phyloP scores from a whole-genome alignment of 35 echinoderm and acorn worm species.

The Strongylocentrotus purpuratus region DNA sequence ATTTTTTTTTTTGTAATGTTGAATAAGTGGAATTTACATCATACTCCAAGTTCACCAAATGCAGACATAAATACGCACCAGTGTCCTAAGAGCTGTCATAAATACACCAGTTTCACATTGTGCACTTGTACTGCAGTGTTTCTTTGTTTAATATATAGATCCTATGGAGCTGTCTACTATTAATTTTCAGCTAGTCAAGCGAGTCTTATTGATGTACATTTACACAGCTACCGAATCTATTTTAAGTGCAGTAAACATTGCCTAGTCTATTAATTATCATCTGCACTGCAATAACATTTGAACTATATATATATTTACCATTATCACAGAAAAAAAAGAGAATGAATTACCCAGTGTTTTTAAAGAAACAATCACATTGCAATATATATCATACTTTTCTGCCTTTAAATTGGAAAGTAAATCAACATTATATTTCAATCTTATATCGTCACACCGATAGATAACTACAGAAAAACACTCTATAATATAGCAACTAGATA shows the following conservation, averaged over 20 bases:
- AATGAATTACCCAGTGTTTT: neutral
- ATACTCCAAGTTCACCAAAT: neutral
- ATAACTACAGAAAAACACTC: neutral
- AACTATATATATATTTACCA: conserved; percentile 3
- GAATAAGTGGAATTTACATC: neutral
- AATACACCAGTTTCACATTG: neutral
- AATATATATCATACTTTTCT: neutral
- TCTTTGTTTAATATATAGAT: neutral
- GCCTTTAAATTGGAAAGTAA: neutral
- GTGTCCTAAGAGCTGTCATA: neutral
- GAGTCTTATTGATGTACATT: neutral
- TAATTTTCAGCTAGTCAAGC: neutral
- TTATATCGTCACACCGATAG: neutral
- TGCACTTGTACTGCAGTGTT: neutral
- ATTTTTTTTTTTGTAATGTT: neutral
- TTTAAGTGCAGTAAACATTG: neutral
- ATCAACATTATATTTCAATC: neutral
- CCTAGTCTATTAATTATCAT: neutral
- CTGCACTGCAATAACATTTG: conserved; percentile 4
- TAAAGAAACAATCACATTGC: neutral
- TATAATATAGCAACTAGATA: neutral
- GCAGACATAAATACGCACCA: neutral
- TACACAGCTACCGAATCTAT: neutral
- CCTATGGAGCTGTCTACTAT: neutral
- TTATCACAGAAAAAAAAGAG: conserved; percentile 21